Percentiles rank a stretch among this genome's conserved stretches.
These are phyloP conservation scores for Nesidiocoris tenuis DNA, from an alignment of 2,888 invertebrate genomes.

Conservation along the genomic window DNA sequence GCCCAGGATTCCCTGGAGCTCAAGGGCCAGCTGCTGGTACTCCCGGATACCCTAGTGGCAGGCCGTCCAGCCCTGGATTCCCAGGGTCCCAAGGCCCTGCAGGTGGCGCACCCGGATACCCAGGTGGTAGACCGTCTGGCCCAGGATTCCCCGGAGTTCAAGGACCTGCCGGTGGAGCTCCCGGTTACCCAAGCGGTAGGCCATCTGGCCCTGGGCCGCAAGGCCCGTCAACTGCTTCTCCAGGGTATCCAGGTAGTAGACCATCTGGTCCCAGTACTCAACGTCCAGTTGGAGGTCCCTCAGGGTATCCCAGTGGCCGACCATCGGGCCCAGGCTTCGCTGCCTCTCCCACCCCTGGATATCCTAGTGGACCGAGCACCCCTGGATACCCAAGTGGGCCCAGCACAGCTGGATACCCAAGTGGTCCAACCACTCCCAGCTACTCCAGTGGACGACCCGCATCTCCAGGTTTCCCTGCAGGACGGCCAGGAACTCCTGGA, in stretches of 20 bases:
- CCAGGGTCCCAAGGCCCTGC: background rate
- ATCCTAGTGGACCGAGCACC: background rate
- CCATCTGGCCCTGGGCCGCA: background rate
- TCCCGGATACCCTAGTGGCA: background rate
- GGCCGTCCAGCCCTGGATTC: background rate
- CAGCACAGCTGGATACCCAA: conserved; percentile 3
- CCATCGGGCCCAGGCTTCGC: background rate
- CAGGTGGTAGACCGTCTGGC: background rate
- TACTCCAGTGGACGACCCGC: background rate
- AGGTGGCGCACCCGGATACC: background rate
- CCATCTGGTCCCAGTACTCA: background rate
- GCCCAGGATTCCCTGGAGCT: background rate
- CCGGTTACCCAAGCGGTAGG: background rate
- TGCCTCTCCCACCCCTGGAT: background rate
- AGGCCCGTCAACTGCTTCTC: background rate
- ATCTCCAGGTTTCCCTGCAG: conserved; percentile 21
- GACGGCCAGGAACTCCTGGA: conserved; percentile 53
- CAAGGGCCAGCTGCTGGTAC: background rate
- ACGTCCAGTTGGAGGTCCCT: background rate
- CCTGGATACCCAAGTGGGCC: conserved; percentile 24
- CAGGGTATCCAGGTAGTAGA: background rate
- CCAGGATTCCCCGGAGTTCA: background rate
- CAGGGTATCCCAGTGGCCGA: no score
- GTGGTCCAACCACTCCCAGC: conserved; percentile 11
- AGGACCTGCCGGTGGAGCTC: background rate